phyloP scores from a whole-genome alignment of 2,113 vertebrate genomes.

The Eupsittula cactorum region DNA sequence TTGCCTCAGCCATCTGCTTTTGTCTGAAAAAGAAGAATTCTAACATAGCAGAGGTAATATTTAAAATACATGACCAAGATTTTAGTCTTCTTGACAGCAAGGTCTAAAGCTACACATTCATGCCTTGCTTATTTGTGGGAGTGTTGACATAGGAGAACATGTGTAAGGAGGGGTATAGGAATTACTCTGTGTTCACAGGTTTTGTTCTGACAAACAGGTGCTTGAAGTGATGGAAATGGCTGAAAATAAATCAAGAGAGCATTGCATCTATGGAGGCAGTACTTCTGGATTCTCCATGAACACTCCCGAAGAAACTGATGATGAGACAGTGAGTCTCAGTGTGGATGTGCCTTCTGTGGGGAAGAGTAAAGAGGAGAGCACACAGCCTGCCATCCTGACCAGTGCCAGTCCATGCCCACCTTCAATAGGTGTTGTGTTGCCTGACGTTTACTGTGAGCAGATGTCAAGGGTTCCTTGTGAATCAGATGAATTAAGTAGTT shows the following conservation, averaged over 20 bases:
- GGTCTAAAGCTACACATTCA: not conserved
- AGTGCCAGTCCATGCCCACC: not conserved
- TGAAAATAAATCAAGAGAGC: slow-evolving; percentile 40
- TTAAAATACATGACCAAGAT: not conserved
- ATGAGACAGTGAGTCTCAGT: slow-evolving; percentile 52
- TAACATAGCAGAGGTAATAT: slow-evolving; percentile 69
- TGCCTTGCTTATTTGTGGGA: not conserved
- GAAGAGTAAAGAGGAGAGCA: not conserved
- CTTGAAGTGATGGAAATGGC: slow-evolving; percentile 37
- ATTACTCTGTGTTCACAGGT: not conserved
- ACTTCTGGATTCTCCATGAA: slow-evolving; percentile 55
- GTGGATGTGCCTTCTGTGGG: not conserved
- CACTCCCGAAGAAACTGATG: slow-evolving; percentile 78
- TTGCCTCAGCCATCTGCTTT: slow-evolving; percentile 69
- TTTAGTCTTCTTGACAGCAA: not conserved
- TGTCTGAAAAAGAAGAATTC: slow-evolving; percentile 74
- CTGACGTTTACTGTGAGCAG: not conserved
- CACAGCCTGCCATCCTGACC: rapidly evolving
- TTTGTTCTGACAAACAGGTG: slow-evolving; percentile 56
- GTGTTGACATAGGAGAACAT: not conserved
- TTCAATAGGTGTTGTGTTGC: not conserved
- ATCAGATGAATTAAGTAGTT: slow-evolving; percentile 56
- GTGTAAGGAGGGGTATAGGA: not conserved
- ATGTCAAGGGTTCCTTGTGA: slow-evolving; percentile 53
- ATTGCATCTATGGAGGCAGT: not conserved